A percentile compares a stretch with the other conserved stretches of the same genome.
Evolutionary conservation across 1,140 invertebrate species (phyloP).

Genomic region (Augochlora pura): DNA sequence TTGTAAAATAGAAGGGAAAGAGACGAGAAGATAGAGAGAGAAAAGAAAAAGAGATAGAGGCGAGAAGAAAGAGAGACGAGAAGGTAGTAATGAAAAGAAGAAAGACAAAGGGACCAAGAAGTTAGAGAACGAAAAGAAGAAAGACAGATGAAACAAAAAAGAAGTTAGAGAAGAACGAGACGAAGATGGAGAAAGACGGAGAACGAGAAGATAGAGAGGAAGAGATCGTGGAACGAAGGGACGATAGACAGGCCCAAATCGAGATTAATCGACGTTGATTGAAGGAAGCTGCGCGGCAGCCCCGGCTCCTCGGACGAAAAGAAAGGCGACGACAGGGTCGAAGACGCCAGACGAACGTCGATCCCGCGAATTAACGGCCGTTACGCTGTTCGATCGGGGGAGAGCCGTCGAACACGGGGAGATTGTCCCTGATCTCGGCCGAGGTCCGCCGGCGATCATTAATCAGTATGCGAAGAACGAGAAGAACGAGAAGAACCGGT

Average conservation of each 20-base stretch:
- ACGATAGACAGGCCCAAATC: slow-evolving; percentile 56
- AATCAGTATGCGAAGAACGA: slow-evolving; percentile 49
- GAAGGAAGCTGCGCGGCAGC: slow-evolving; percentile 51
- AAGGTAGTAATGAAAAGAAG: too few species aligned
- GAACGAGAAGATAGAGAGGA: neutral
- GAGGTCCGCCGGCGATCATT: slow-evolving; percentile 46
- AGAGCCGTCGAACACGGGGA: slow-evolving; percentile 33
- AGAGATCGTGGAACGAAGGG: slow-evolving; percentile 8
- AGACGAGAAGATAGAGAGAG: too few species aligned
- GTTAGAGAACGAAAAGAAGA: too few species aligned
- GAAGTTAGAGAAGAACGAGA: too few species aligned
- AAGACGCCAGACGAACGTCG: slow-evolving; percentile 10
- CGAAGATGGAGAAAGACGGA: neutral
- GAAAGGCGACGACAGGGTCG: slow-evolving; percentile 4
- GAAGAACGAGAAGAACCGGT: slow-evolving; percentile 5
- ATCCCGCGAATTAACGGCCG: slow-evolving; percentile 52
- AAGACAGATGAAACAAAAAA: too few species aligned
- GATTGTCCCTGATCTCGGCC: slow-evolving; percentile 39
- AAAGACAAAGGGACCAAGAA: too few species aligned
- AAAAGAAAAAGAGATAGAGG: too few species aligned
- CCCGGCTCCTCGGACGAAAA: slow-evolving; percentile 19
- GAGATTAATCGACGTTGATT: slow-evolving; percentile 71
- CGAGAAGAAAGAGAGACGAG: too few species aligned
- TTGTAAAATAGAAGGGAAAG: too few species aligned
- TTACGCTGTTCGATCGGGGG: slow-evolving; percentile 37